These are phyloP conservation scores for Ganaspis sp. DNA, from an alignment of 1,140 invertebrate genomes.

Conservation along the genomic window DNA sequence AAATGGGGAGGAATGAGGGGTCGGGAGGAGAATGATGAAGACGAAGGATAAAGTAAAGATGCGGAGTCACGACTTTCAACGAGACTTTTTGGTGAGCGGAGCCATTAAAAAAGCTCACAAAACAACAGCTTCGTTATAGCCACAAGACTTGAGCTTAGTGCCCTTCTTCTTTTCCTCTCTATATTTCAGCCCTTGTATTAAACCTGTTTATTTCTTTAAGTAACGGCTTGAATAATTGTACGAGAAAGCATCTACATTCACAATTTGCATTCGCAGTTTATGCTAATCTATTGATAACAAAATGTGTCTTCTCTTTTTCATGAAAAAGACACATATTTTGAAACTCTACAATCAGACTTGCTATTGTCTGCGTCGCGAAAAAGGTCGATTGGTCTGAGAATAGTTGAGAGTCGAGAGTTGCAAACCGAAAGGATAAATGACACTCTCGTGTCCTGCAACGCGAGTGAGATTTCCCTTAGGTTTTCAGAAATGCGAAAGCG, in stretches of 20 bases:
- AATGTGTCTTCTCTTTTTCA: background rate
- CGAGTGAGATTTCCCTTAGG: slow-evolving; percentile 72
- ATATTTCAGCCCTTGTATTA: slow-evolving; percentile 33
- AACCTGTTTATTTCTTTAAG: background rate
- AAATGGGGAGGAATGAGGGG: slow-evolving; percentile 2
- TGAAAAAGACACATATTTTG: too few species aligned
- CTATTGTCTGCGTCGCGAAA: slow-evolving; percentile 42
- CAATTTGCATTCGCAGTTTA: too few species aligned
- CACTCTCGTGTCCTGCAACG: slow-evolving; percentile 65
- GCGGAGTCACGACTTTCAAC: slow-evolving; percentile 62
- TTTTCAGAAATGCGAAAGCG: slow-evolving; percentile 66
- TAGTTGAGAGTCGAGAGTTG: slow-evolving; percentile 65
- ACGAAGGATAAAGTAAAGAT: slow-evolving; percentile 49
- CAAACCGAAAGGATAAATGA: slow-evolving; percentile 69
- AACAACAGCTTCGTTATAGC: slow-evolving; percentile 38
- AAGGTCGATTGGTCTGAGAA: slow-evolving; percentile 66
- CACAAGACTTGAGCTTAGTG: slow-evolving; percentile 2
- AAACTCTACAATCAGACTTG: background rate
- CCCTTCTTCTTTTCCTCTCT: background rate
- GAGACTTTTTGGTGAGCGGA: slow-evolving; percentile 61
- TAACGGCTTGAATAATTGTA: too few species aligned
- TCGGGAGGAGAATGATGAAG: slow-evolving; percentile 34
- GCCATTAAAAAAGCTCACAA: slow-evolving; percentile 65
- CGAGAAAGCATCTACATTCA: too few species aligned
- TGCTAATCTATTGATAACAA: background rate